These are phyloP conservation scores for Diuraphis noxia DNA, from an alignment of 1,140 invertebrate species.

Conservation along the genomic window DNA sequence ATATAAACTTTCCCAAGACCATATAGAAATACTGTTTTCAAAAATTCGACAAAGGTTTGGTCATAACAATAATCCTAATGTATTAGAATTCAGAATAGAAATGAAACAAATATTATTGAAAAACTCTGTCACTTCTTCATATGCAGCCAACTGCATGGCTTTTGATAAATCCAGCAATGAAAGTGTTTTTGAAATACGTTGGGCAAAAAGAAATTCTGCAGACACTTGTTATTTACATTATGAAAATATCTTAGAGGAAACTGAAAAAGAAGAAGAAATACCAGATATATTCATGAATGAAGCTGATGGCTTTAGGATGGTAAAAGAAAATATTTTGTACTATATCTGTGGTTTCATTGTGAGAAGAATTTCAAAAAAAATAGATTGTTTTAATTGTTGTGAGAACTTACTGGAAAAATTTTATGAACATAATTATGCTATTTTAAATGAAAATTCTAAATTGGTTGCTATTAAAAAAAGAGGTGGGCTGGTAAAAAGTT, in stretches of 20 bases:
- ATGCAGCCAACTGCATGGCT: background rate
- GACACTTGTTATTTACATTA: too few species aligned
- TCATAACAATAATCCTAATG: constrained; percentile 57
- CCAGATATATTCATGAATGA: too few species aligned
- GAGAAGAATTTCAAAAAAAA: background rate
- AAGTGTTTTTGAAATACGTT: background rate
- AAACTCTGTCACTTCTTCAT: constrained; percentile 55
- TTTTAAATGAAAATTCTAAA: too few species aligned
- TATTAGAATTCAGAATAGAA: constrained; percentile 55
- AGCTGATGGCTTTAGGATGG: too few species aligned
- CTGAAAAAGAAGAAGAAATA: too few species aligned
- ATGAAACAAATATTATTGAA: constrained; percentile 56
- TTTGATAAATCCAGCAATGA: background rate
- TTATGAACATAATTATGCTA: constrained; percentile 22
- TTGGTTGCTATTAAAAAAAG: too few species aligned
- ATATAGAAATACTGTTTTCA: constrained; percentile 59
- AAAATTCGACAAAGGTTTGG: constrained; percentile 55
- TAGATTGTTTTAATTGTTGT: background rate
- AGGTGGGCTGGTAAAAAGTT: too few species aligned
- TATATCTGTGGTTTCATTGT: constrained; percentile 12
- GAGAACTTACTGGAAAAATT: background rate
- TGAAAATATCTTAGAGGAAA: too few species aligned
- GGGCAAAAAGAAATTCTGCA: too few species aligned
- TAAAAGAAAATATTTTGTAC: constrained; percentile 11
- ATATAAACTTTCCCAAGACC: too few species aligned